Percentiles rank a stretch among this genome's conserved stretches.
Conservation (phyloP, 2,113 vertebrate genomes). For the Sula dactylatra region DNA sequence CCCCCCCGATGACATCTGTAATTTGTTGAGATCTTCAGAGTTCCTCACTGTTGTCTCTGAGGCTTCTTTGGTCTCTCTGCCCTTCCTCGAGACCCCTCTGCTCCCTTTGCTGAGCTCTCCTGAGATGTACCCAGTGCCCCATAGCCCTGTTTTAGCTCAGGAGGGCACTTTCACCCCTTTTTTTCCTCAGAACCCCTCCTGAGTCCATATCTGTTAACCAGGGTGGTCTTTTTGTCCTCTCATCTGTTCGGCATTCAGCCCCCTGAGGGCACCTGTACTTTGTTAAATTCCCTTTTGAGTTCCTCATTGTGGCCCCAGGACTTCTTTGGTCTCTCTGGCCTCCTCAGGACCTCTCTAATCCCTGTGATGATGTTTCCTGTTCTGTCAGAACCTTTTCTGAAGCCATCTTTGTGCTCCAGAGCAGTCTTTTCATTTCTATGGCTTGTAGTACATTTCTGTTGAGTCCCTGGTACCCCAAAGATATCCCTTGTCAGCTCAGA, state of each 20-base stretch:
- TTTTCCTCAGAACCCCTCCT: neutral
- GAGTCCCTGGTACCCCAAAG: neutral
- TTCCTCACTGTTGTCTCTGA: neutral
- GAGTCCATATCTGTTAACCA: neutral
- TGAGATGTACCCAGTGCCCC: neutral
- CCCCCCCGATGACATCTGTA: neutral
- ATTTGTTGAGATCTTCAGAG: neutral
- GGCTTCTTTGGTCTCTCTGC: neutral
- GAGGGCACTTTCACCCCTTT: neutral
- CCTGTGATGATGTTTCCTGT: neutral
- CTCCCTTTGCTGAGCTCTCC: neutral
- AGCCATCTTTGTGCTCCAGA: neutral
- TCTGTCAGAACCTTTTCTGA: neutral
- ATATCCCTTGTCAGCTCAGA: neutral
- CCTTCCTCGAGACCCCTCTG: too few species aligned
- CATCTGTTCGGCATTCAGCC: fast-evolving
- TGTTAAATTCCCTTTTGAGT: neutral
- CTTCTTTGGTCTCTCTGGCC: neutral
- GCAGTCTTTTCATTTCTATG: neutral
- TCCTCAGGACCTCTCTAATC: neutral
- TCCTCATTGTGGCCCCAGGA: neutral
- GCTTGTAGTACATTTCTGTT: neutral
- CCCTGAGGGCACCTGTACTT: neutral
- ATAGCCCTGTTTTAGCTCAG: neutral
- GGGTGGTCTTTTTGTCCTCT: neutral